Percentiles rank a stretch among this genome's conserved stretches.
These are phyloP conservation scores for Sarcophaga peregrina DNA, from an alignment of 1,140 invertebrate genomes.

Conservation along the genomic window DNA sequence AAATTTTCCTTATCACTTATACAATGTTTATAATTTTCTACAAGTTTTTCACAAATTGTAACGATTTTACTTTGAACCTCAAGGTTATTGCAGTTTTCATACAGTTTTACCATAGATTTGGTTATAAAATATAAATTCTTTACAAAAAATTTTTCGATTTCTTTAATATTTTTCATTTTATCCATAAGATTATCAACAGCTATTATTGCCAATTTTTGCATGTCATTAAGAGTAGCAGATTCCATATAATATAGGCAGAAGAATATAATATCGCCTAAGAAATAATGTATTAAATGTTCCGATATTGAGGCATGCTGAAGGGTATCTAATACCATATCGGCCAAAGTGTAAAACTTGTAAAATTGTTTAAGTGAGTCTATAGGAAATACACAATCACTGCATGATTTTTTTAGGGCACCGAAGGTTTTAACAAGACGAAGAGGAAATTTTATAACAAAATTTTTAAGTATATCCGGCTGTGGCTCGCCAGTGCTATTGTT, in stretches of 20 bases:
- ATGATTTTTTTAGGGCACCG: slow-evolving; percentile 51
- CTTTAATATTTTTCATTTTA: neutral
- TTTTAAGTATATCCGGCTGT: neutral
- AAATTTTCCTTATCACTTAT: slow-evolving; percentile 16
- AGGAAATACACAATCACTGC: slow-evolving; percentile 48
- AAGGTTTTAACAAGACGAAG: slow-evolving; percentile 53
- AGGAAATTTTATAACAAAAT: slow-evolving; percentile 49
- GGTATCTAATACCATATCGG: slow-evolving; percentile 52
- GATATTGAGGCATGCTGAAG: neutral
- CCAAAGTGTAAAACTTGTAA: slow-evolving; percentile 51
- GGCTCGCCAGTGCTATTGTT: neutral
- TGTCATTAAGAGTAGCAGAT: neutral
- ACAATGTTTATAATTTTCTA: neutral
- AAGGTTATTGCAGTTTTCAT: slow-evolving; percentile 15
- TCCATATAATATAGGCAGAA: slow-evolving; percentile 26
- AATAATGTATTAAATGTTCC: neutral
- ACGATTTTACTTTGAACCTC: neutral
- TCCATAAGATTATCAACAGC: neutral
- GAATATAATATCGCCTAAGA: neutral
- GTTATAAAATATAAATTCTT: slow-evolving; percentile 50
- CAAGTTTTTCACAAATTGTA: neutral
- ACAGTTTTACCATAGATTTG: slow-evolving; percentile 47
- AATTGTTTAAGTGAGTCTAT: slow-evolving; percentile 50
- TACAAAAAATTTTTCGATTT: neutral
- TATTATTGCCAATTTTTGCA: neutral